A percentile compares a stretch with the other conserved stretches of the same genome.
These are phyloP conservation scores for Halisarca cf. caerulea DNA, from an alignment of 37 sponge, comb jelly and placozoan species.

Conservation along the genomic window DNA sequence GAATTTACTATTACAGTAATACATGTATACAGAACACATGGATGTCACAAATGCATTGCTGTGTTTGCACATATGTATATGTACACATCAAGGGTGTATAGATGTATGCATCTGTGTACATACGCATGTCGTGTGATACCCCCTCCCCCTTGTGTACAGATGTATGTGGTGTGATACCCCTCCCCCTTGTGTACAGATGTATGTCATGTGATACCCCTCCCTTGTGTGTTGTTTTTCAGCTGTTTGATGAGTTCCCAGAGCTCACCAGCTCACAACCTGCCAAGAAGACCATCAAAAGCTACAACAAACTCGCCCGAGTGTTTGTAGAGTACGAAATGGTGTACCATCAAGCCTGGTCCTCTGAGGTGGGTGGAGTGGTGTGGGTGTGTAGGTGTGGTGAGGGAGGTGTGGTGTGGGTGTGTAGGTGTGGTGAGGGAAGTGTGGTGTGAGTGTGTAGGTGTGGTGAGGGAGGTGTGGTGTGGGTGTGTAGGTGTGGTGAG, in stretches of 20 bases:
- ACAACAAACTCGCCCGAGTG: slow-evolving; percentile 88
- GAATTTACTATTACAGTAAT: not conserved
- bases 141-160: too few species aligned
- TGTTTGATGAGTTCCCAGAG: slow-evolving; percentile 54
- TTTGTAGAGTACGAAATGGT: slow-evolving; percentile 95
- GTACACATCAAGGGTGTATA: too few species aligned
- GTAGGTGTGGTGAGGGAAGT: too few species aligned
- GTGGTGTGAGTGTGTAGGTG: too few species aligned
- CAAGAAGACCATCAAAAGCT: slow-evolving; percentile 81
- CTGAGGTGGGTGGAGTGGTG: slow-evolving; percentile 19
- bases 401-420: too few species aligned
- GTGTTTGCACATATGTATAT: too few species aligned
- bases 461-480: too few species aligned
- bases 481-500: too few species aligned
- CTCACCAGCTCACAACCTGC: slow-evolving; percentile 71
- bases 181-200: not conserved
- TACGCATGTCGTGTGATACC: too few species aligned
- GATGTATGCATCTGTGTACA: too few species aligned
- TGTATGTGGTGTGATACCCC: not conserved
- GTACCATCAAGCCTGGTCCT: slow-evolving; percentile 68
- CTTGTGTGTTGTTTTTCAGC: not conserved
- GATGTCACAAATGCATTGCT: too few species aligned
- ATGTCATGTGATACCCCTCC: not conserved
- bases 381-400: not conserved
- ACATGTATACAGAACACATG: too few species aligned